phyloP scores from a whole-genome alignment of 2,797 vertebrate genomes.

The Pseudocheirus occidentalis region DNA sequence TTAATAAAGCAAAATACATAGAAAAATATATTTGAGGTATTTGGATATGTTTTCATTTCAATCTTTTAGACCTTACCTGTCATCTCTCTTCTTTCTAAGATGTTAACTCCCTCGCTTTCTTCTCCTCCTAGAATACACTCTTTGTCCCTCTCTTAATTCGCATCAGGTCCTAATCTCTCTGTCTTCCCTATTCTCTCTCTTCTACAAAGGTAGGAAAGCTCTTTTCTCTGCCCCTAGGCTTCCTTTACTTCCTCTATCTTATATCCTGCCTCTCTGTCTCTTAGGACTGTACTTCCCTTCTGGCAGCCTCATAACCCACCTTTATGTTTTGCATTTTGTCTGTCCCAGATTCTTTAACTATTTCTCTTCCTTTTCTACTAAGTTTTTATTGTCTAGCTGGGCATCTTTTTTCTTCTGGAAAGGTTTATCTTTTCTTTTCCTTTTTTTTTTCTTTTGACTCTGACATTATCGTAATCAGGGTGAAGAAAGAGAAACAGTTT shows the following conservation, averaged over 20 bases:
- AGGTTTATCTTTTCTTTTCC: not conserved
- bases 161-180: conserved; percentile 23
- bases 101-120: not conserved
- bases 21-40: not conserved
- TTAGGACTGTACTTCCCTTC: not conserved
- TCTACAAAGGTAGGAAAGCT: conserved; percentile 25
- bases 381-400: not conserved
- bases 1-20: not conserved
- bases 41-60: conserved; percentile 10
- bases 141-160: conserved; percentile 11
- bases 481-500: not conserved
- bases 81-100: not conserved
- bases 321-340: conserved; percentile 9
- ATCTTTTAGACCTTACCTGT: not conserved
- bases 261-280: not conserved
- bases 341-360: conserved; percentile 53
- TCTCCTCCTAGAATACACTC: not conserved
- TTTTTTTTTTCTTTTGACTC: not conserved
- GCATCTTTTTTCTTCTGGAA: conserved; percentile 3
- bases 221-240: conserved; percentile 2
- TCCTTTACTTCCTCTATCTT: not conserved
- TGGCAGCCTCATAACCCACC: not conserved
- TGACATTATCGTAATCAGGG: not conserved
- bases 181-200: not conserved
- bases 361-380: not conserved